Conservation (phyloP, 2,797 vertebrate genomes). For the Chiropotes sagulatus region DNA sequence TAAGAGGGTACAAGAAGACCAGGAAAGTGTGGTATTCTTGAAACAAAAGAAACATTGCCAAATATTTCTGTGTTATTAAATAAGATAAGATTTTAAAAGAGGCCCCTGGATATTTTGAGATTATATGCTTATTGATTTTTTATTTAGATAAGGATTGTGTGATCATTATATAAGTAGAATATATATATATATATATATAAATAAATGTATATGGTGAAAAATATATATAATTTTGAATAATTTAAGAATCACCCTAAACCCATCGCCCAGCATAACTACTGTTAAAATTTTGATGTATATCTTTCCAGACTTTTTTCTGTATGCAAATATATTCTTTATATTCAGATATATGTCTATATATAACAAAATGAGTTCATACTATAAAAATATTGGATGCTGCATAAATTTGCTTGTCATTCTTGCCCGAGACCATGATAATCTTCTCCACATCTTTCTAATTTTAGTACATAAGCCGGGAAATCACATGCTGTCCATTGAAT, state of each 20-base stretch:
- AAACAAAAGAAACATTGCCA: background rate
- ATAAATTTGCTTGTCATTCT: constrained; percentile 46
- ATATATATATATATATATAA: background rate
- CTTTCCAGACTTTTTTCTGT: constrained; percentile 58
- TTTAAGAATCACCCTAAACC: constrained; percentile 26
- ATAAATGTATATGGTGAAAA: background rate
- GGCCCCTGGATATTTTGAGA: background rate
- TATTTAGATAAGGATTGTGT: constrained; percentile 35
- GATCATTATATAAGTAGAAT: constrained; percentile 8
- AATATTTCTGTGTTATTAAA: background rate
- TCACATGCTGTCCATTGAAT: background rate
- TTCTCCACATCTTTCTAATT: constrained; percentile 22
- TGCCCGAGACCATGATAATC: constrained; percentile 9
- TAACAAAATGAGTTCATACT: constrained; percentile 65
- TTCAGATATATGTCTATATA: constrained; percentile 58
- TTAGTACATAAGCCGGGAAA: constrained; percentile 16
- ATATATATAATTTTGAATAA: background rate
- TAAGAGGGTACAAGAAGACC: background rate
- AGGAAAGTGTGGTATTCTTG: background rate
- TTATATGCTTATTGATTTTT: constrained; percentile 29
- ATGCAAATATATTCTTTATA: constrained; percentile 65
- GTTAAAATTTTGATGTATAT: constrained; percentile 32
- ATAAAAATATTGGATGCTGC: constrained; percentile 51
- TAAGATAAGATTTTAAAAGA: background rate
- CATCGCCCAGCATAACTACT: constrained; percentile 10